Base-by-base conservation (phyloP, 2,113 vertebrate genomes). In the Spilogale gracilis region DNA sequence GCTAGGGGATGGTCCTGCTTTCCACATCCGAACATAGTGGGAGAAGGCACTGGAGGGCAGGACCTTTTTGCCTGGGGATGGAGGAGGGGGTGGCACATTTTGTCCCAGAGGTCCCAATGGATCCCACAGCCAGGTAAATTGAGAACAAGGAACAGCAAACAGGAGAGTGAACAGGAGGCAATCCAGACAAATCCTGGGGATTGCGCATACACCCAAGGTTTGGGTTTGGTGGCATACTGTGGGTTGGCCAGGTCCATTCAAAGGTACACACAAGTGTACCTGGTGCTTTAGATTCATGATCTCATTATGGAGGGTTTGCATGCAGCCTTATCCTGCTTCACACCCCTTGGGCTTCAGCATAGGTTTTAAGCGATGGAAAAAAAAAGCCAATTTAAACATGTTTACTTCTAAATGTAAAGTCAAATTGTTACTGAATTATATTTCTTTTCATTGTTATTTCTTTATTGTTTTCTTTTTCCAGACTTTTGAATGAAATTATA, bases 381-480 rank as follows among this genome's bases (percentile, higher is more conserved):
- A 91, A 43, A 83, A 81, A 78, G 52, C 23, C 74, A 80, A 4
- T 61, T 74, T 96, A 32, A 54, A 88, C 93, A 88, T 88, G 52
- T 82, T 85, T 82, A 50, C 17, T 10, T 45, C 13, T 83, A 73
- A 38, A 38, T 86, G 13, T 71, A 89, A 82, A 91, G 61, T 54
- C 61, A 61, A 76, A n/a, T 60, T 61, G 18, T 93, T 86, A 61
- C 50, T 81, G 38, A 93, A 81, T 93, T 91, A 9, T 63, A 48
- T 87, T 95, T 81, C 85, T n/a, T 96, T 95, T 79, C 43, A 45
- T 17, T 48, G 13, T 48, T 86, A 27, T 81, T 94, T 54, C 2
- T 84, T 25, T 6, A 6, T 8, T 52, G 25, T 94, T 17, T 88
- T 84, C 63, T 80, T 78, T 43, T 52, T 67, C 43, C 6, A 91